Evolutionary conservation across 2,113 vertebrate genomes (phyloP).

Genomic region (Pelvicachromis taeniatus): DNA sequence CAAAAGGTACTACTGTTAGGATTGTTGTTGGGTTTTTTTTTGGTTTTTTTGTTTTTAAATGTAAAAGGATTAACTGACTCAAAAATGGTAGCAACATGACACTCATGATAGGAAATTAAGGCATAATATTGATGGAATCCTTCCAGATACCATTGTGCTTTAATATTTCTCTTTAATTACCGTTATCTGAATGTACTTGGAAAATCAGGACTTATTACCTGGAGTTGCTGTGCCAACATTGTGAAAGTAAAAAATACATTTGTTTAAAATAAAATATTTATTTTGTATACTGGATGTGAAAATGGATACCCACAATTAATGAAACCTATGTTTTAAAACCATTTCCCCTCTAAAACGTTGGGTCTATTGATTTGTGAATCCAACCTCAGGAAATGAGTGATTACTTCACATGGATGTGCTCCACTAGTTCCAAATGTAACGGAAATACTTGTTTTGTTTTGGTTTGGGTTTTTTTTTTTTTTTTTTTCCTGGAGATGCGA

Average conservation of each 20-base stretch:
- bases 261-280: background rate
- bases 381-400: conserved; percentile 36
- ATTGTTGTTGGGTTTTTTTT: background rate
- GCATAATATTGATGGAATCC: background rate
- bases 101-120: background rate
- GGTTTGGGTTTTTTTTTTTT: background rate
- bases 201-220: background rate
- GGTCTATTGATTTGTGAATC: conserved; percentile 9
- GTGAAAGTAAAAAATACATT: background rate
- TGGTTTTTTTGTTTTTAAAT: background rate
- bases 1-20: background rate
- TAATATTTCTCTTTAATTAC: conserved; percentile 11
- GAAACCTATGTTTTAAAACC: background rate
- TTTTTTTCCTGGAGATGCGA: conserved; percentile 14
- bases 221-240: background rate
- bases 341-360: background rate
- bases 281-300: background rate
- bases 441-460: background rate
- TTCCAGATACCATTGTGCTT: background rate
- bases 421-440: conserved; percentile 57
- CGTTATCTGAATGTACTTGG: background rate
- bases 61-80: background rate
- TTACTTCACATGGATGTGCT: conserved; percentile 14
- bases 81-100: background rate
- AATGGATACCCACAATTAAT: background rate